A percentile compares a stretch with the other conserved stretches of the same genome.
Evolutionary conservation across 2,113 vertebrate species (phyloP).

Genomic region (Xenopus borealis): DNA sequence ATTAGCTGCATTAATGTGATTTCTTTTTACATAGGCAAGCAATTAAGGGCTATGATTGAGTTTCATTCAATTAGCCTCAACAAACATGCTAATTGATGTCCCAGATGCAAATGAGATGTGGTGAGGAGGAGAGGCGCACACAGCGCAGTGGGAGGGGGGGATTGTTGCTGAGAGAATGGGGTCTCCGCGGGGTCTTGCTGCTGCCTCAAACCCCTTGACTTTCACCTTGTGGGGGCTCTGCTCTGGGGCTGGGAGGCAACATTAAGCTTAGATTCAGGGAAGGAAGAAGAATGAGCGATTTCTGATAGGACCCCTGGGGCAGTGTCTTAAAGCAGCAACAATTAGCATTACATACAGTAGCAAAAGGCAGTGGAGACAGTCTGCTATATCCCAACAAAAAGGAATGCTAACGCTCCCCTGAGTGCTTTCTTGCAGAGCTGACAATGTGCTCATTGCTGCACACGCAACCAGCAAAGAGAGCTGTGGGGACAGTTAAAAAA

Average conservation of each 20-base stretch:
- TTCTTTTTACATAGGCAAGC: slow-evolving; percentile 95
- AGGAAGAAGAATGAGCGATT: slow-evolving; percentile 3
- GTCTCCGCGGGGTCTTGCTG: slow-evolving; percentile 41
- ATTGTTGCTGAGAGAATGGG: slow-evolving; percentile 47
- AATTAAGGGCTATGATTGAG: slow-evolving; percentile 97
- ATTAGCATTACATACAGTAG: slow-evolving; percentile 25
- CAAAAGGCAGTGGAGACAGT: slow-evolving; percentile 16
- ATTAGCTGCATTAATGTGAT: slow-evolving; percentile 98
- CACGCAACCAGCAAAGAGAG: neutral
- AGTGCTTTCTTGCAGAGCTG: neutral
- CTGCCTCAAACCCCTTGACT: slow-evolving; percentile 28
- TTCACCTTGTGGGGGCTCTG: slow-evolving; percentile 49
- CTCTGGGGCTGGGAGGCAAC: slow-evolving; percentile 32
- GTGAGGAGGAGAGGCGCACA: slow-evolving; percentile 57
- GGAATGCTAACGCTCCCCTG: neutral
- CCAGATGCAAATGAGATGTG: slow-evolving; percentile 84
- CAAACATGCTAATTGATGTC: slow-evolving; percentile 96
- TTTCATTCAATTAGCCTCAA: slow-evolving; percentile 98
- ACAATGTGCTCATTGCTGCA: neutral
- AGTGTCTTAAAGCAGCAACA: slow-evolving; percentile 37
- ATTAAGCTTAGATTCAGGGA: slow-evolving; percentile 11
- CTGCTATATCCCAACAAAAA: slow-evolving; percentile 4
- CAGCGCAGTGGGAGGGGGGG: slow-evolving; percentile 50
- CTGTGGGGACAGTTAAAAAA: too few species aligned
- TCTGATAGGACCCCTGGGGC: slow-evolving; percentile 27